phyloP scores from a whole-genome alignment of 2,113 vertebrate species.

The Neotragus moschatus region DNA sequence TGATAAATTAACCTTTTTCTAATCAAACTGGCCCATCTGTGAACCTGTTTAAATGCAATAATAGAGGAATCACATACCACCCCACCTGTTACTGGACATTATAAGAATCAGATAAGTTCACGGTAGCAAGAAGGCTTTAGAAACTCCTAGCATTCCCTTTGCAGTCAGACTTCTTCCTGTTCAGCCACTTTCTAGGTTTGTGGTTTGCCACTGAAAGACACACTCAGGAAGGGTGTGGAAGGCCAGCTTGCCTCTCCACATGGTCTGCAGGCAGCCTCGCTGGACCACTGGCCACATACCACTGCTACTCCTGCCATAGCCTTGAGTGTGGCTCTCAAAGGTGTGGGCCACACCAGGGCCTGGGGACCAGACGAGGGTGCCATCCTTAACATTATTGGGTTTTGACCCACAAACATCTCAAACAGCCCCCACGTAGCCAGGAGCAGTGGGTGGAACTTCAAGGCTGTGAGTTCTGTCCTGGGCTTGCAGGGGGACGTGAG shows the following conservation, averaged over 20 bases:
- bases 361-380: background rate
- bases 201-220: background rate
- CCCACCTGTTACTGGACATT: background rate
- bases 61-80: too few species aligned
- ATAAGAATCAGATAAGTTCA: background rate
- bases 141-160: background rate
- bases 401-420: background rate
- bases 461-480: too few species aligned
- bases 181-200: background rate
- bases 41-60: background rate
- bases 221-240: too few species aligned
- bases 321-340: background rate
- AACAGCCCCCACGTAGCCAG: background rate
- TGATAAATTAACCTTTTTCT: background rate
- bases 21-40: background rate
- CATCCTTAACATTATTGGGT: background rate
- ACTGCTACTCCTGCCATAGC: background rate
- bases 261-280: background rate
- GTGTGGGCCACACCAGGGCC: too few species aligned
- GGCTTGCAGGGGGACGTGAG: rapidly evolving
- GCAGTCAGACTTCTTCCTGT: background rate
- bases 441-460: background rate
- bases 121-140: background rate
- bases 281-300: background rate
- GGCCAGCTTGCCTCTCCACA: background rate